Evolutionary conservation across 2,888 invertebrate species (phyloP).

Genomic region (Drosophila siamana): DNA sequence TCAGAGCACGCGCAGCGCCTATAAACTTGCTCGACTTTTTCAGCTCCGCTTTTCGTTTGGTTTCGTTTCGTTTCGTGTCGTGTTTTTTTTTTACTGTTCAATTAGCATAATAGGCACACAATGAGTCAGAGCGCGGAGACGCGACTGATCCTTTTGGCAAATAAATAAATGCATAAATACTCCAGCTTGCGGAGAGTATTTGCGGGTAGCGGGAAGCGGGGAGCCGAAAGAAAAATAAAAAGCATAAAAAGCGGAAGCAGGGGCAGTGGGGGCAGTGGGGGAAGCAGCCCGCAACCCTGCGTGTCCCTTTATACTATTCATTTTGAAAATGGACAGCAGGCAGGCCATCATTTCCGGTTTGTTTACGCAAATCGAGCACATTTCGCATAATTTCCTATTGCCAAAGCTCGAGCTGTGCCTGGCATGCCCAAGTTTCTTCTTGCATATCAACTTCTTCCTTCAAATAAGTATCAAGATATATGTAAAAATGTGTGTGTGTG

Average conservation of each 20-base stretch:
- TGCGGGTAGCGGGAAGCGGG: neutral
- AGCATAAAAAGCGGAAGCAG: neutral
- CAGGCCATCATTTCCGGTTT: constrained; percentile 82
- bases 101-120: constrained; percentile 82
- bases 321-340: constrained; percentile 73
- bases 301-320: constrained; percentile 40
- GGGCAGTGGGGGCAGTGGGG: too few relatives aligned
- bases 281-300: constrained; percentile 6
- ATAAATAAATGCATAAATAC: constrained; percentile 81
- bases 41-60: constrained; percentile 16
- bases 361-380: constrained; percentile 83
- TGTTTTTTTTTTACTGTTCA: constrained; percentile 77
- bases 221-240: neutral
- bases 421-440: constrained; percentile 63
- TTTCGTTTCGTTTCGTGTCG: constrained; percentile 5
- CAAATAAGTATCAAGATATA: constrained; percentile 31
- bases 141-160: constrained; percentile 78
- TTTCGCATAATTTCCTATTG: constrained; percentile 83
- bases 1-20: constrained; percentile 73
- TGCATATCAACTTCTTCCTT: constrained; percentile 45
- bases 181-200: constrained; percentile 30
- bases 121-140: constrained; percentile 56
- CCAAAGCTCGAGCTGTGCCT: constrained; percentile 67
- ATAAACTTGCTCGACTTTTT: constrained; percentile 63
- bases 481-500: neutral